phyloP scores from a whole-genome alignment of 2,797 vertebrate genomes.

The Eurystomus glaucurus region DNA sequence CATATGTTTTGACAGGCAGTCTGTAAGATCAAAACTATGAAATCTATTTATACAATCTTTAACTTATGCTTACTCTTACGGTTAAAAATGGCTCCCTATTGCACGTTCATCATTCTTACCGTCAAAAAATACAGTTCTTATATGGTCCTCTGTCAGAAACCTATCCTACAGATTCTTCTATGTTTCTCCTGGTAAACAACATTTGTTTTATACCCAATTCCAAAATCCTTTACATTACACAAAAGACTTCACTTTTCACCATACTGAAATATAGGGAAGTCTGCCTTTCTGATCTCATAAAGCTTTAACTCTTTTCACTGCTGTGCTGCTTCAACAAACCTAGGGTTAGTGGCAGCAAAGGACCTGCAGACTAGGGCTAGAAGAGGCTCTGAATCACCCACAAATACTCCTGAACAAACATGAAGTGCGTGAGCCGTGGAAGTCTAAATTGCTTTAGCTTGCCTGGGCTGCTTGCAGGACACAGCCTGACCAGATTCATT shows the following conservation, averaged over 20 bases:
- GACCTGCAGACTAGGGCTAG: neutral
- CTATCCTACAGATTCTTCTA: neutral
- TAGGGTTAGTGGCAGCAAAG: neutral
- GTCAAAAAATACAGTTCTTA: neutral
- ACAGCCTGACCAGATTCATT: neutral
- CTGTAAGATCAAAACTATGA: neutral
- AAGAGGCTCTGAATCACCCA: neutral
- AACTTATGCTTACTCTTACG: neutral
- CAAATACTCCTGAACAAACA: neutral
- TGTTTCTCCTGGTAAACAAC: neutral
- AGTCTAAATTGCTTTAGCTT: neutral
- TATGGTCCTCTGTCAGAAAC: neutral
- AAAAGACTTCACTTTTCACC: neutral
- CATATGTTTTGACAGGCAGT: neutral
- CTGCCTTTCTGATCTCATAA: neutral
- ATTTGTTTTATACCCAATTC: neutral
- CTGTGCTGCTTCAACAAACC: neutral
- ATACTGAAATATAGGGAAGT: neutral
- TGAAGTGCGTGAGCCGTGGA: neutral
- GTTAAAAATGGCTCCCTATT: neutral
- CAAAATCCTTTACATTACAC: neutral
- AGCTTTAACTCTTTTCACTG: neutral
- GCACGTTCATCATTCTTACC: neutral
- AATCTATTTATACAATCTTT: neutral
- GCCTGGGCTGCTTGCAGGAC: neutral